phyloP scores from a whole-genome alignment of 1,140 invertebrate species.

The Caerostris darwini region DNA sequence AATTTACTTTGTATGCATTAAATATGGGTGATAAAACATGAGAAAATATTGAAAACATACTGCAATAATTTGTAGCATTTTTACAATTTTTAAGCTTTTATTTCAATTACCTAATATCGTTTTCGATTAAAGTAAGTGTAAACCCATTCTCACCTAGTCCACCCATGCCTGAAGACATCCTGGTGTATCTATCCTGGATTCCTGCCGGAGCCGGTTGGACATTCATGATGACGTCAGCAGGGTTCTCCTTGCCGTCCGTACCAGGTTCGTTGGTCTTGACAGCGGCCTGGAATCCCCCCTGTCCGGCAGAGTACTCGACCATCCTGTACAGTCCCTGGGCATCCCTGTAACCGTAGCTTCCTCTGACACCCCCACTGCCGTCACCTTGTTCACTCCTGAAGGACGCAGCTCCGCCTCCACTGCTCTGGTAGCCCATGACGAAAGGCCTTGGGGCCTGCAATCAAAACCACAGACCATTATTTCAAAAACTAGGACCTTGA shows the following conservation, averaged over 20 bases:
- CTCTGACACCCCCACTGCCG: slow-evolving; percentile 20
- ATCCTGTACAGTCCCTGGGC: slow-evolving; percentile 53
- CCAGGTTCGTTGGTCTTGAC: slow-evolving; percentile 73
- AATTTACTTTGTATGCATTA: too few relatives aligned
- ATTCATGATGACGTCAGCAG: slow-evolving; percentile 62
- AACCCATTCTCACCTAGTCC: background rate
- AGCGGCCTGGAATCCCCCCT: slow-evolving; percentile 56
- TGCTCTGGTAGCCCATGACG: background rate
- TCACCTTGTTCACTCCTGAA: slow-evolving; percentile 25
- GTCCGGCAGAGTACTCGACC: slow-evolving; percentile 61
- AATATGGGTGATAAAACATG: too few relatives aligned
- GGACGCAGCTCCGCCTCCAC: background rate
- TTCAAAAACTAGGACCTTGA: too few relatives aligned
- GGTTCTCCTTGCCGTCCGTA: slow-evolving; percentile 60
- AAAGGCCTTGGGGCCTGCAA: background rate
- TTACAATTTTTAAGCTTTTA: too few relatives aligned
- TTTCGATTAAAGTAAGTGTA: background rate
- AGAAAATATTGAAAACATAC: too few relatives aligned
- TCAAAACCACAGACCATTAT: too few relatives aligned
- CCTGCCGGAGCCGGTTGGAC: slow-evolving; percentile 69
- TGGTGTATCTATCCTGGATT: slow-evolving; percentile 66
- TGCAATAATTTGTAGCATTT: too few relatives aligned
- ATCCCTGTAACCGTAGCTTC: slow-evolving; percentile 48
- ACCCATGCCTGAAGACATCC: background rate
- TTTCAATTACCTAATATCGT: too few relatives aligned